phyloP scores from a whole-genome alignment of 2,113 vertebrate genomes.

The Limnothrissa miodon region DNA sequence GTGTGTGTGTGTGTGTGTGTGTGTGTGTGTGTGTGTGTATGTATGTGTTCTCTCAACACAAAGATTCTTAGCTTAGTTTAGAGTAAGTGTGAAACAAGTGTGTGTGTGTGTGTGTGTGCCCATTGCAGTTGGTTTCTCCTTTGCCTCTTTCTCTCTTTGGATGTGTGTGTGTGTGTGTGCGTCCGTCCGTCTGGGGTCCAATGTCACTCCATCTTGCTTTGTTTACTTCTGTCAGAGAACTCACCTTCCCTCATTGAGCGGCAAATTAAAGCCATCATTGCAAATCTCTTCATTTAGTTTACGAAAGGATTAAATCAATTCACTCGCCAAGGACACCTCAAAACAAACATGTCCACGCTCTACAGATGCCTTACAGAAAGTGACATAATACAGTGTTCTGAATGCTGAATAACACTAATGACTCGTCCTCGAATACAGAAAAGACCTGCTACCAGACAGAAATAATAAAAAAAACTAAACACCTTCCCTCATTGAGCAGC shows the following conservation, averaged over 20 bases:
- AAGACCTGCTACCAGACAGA: constrained; percentile 28
- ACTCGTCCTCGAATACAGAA: constrained; percentile 47
- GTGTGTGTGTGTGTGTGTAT: not conserved
- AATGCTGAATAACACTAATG: not conserved
- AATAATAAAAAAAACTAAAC: too few relatives aligned
- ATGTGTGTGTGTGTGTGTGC: too few relatives aligned
- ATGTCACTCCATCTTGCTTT: not conserved
- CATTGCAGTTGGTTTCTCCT: too few relatives aligned
- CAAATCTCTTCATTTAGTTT: not conserved
- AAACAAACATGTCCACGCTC: not conserved
- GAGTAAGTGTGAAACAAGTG: too few relatives aligned
- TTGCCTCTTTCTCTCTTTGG: not conserved
- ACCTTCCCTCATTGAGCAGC: too few relatives aligned
- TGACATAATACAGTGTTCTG: not conserved
- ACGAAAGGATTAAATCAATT: not conserved
- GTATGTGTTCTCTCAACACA: too few relatives aligned
- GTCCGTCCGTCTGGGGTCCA: not conserved
- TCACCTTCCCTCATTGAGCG: not conserved
- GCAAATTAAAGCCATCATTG: not conserved
- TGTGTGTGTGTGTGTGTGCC: not conserved
- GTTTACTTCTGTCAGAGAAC: not conserved
- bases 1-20: not conserved
- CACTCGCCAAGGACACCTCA: not conserved
- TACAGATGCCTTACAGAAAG: not conserved
- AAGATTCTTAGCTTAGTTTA: too few relatives aligned